phyloP scores from a whole-genome alignment of 2,113 vertebrate genomes.

The Calidris pygmaea region DNA sequence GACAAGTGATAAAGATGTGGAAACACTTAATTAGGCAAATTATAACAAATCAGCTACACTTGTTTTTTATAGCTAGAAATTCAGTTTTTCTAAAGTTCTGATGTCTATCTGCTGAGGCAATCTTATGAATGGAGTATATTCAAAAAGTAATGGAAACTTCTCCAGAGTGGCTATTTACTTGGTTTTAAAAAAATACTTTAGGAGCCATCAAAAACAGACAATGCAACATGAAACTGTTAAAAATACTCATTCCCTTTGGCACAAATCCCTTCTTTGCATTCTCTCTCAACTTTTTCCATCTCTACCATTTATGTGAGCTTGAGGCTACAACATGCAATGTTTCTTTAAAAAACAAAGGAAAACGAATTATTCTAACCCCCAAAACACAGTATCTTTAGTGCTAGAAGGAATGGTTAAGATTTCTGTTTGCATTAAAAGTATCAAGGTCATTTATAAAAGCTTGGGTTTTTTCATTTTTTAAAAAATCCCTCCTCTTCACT shows the following conservation, averaged over 20 bases:
- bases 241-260: constrained; percentile 1
- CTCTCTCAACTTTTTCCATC: constrained; percentile 1
- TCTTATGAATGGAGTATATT: neutral
- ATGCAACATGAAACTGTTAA: constrained; percentile 8
- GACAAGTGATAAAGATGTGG: neutral
- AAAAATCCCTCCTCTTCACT: neutral
- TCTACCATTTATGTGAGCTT: neutral
- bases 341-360: constrained; percentile 37
- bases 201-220: neutral
- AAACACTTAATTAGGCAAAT: neutral
- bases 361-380: constrained; percentile 29
- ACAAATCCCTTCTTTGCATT: neutral
- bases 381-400: neutral
- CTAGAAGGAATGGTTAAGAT: neutral
- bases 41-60: neutral
- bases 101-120: neutral
- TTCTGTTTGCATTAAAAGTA: constrained; percentile 55
- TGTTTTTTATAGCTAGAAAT: neutral
- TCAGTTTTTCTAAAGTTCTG: neutral
- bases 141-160: neutral
- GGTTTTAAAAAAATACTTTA: neutral
- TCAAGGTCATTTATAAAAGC: constrained; percentile 27
- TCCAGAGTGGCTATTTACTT: neutral
- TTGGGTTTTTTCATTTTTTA: neutral
- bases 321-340: neutral